phyloP scores from a whole-genome alignment of 2,797 vertebrate genomes.

The Taeniopygia guttata region DNA sequence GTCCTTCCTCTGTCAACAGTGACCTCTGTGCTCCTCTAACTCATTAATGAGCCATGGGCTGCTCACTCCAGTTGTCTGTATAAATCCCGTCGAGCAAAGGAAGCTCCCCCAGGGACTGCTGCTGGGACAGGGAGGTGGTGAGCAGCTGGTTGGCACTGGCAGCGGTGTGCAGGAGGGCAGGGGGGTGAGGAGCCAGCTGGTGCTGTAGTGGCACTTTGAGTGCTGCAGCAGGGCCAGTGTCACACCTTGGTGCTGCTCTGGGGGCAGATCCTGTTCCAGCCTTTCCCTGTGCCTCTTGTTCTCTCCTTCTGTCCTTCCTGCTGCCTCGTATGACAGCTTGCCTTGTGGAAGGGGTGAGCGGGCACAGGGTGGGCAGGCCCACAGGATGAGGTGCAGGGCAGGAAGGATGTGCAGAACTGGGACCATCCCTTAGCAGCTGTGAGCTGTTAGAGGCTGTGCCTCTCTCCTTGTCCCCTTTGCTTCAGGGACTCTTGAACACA shows the following conservation, averaged over 20 bases:
- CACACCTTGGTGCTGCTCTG: background rate
- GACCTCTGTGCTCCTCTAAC: background rate
- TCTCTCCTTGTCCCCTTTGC: background rate
- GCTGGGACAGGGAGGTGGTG: background rate
- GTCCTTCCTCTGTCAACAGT: background rate
- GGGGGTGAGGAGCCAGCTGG: fast-evolving
- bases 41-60: background rate
- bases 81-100: background rate
- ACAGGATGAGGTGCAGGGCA: background rate
- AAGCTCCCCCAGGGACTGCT: background rate
- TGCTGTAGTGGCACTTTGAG: fast-evolving
- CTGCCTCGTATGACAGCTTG: background rate
- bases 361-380: background rate
- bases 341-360: background rate
- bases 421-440: background rate
- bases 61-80: background rate
- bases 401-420: background rate
- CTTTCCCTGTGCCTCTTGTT: background rate
- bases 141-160: background rate
- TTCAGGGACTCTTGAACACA: background rate
- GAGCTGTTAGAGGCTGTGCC: background rate
- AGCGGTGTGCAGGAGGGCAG: background rate
- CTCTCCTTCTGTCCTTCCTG: background rate
- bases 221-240: background rate
- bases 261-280: background rate